Conservation (phyloP, 2,797 vertebrate genomes). For the Sus cebifrons region DNA sequence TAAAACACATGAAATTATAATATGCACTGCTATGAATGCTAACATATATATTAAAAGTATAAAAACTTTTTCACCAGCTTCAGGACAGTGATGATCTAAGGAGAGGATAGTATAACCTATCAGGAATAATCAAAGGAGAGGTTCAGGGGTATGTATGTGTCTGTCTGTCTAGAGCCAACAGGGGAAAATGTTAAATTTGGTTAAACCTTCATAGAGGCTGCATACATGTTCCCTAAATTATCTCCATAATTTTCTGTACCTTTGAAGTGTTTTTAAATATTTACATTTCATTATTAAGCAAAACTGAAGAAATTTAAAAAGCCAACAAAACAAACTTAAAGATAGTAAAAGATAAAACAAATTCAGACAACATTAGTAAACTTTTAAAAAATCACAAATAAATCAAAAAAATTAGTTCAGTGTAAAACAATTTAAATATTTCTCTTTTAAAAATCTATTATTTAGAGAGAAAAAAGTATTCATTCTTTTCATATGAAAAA, state of each 20-base stretch:
- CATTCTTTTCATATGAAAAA: not conserved
- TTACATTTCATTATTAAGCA: not conserved
- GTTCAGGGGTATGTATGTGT: not conserved
- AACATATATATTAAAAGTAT: not conserved
- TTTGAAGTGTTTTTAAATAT: not conserved
- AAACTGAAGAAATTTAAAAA: conserved; percentile 5
- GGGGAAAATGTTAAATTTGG: not conserved
- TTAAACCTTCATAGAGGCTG: not conserved
- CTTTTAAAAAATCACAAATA: not conserved
- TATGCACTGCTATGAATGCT: not conserved
- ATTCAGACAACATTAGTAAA: not conserved
- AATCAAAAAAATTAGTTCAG: not conserved
- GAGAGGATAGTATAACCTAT: not conserved
- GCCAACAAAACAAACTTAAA: not conserved
- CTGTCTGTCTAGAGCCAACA: not conserved
- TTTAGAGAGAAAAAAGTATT: not conserved
- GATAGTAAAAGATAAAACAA: not conserved
- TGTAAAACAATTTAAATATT: not conserved
- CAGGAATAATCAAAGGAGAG: not conserved
- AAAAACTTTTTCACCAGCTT: not conserved
- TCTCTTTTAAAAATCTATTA: not conserved
- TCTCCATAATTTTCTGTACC: not conserved
- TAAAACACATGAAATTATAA: not conserved
- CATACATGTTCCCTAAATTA: not conserved
- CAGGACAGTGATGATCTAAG: not conserved